Evolutionary conservation across 2,888 invertebrate species (phyloP).

Genomic region (Melanotus villosus): DNA sequence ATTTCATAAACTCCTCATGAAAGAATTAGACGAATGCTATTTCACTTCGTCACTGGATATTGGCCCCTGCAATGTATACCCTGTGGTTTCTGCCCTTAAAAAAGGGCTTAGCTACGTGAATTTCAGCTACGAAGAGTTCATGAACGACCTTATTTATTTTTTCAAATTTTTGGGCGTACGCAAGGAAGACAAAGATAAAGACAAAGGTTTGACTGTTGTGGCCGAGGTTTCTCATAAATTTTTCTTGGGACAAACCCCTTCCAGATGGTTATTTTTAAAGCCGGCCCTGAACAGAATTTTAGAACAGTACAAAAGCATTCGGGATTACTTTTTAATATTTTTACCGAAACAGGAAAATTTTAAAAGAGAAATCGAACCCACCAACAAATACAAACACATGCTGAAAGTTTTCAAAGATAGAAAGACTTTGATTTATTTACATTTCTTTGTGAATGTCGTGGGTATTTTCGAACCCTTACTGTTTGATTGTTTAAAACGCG

Average conservation of each 20-base stretch:
- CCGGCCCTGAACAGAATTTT: slow-evolving; percentile 22
- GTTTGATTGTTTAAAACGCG: slow-evolving; percentile 20
- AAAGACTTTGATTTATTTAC: slow-evolving; percentile 28
- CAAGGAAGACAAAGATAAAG: slow-evolving; percentile 21
- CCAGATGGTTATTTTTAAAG: slow-evolving; percentile 27
- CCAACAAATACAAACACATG: slow-evolving; percentile 31
- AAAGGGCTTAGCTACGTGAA: slow-evolving; percentile 22
- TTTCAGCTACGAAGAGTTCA: slow-evolving; percentile 35
- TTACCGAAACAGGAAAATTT: slow-evolving; percentile 39
- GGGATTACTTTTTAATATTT: slow-evolving; percentile 25
- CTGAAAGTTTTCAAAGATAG: slow-evolving; percentile 28
- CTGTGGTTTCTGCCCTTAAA: slow-evolving; percentile 15
- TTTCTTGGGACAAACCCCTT: slow-evolving; percentile 13
- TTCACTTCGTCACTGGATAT: slow-evolving; percentile 35
- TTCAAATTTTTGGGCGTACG: slow-evolving; percentile 11
- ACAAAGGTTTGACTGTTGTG: slow-evolving; percentile 17
- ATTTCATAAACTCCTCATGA: slow-evolving; percentile 24
- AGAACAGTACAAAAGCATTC: slow-evolving; percentile 31
- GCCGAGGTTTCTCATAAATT: slow-evolving; percentile 25
- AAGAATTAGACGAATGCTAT: slow-evolving; percentile 32
- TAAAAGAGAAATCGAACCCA: slow-evolving; percentile 27
- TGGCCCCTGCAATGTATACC: slow-evolving; percentile 10
- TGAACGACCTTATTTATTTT: slow-evolving; percentile 33
- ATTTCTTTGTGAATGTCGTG: slow-evolving; percentile 26
- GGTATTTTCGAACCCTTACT: slow-evolving; percentile 33